phyloP scores from a whole-genome alignment of 1,140 invertebrate species.

The Grapholita molesta region DNA sequence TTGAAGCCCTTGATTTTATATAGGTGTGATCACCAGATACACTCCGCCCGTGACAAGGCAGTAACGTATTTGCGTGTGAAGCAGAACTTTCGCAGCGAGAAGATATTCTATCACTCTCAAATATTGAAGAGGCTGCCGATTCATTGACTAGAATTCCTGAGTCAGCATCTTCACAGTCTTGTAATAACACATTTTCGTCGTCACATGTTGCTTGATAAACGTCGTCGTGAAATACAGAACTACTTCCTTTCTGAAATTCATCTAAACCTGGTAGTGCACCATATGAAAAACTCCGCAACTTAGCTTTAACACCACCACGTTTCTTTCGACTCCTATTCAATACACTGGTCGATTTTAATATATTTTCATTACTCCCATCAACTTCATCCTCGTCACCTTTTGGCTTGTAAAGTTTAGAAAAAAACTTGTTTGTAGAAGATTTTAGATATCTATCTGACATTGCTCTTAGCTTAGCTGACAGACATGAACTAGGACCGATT shows the following conservation, averaged over 20 bases:
- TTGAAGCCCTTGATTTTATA: constrained; percentile 51
- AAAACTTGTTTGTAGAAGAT: constrained; percentile 82
- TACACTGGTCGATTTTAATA: constrained; percentile 68
- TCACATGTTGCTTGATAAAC: constrained; percentile 75
- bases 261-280: constrained; percentile 85
- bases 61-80: constrained; percentile 60
- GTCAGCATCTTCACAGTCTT: constrained; percentile 83
- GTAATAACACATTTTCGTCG: constrained; percentile 80
- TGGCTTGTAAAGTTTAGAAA: constrained; percentile 83
- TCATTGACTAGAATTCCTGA: constrained; percentile 87
- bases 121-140: constrained; percentile 82
- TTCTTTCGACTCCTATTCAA: constrained; percentile 59
- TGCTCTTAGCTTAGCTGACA: constrained; percentile 83
- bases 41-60: constrained; percentile 68
- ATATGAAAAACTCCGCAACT: constrained; percentile 86
- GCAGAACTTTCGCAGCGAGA: constrained; percentile 79
- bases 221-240: constrained; percentile 79
- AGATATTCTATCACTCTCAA: constrained; percentile 81
- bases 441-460: constrained; percentile 86
- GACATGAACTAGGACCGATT: constrained; percentile 79
- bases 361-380: constrained; percentile 43
- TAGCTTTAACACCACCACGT: constrained; percentile 78
- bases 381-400: constrained; percentile 49
- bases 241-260: constrained; percentile 82
- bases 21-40: constrained; percentile 73